Evolutionary conservation across 2,888 invertebrate species (phyloP).

Genomic region (Tortrix viridana): DNA sequence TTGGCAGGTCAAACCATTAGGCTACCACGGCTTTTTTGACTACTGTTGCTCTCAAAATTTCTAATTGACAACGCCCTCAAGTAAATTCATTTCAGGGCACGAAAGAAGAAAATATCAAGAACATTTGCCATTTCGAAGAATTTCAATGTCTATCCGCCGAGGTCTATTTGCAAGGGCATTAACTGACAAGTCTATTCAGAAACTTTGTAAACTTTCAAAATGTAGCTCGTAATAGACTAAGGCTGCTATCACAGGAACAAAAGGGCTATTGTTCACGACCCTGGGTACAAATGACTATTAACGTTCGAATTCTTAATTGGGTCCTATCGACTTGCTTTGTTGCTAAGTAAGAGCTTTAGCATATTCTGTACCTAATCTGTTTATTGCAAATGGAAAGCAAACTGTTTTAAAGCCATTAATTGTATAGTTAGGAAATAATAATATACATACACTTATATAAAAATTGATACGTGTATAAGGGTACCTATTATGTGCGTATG

Average conservation of each 20-base stretch:
- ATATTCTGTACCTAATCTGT: background rate
- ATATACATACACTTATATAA: too few relatives aligned
- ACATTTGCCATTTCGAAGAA: background rate
- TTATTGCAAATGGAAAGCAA: background rate
- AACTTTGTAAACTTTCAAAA: constrained; percentile 65
- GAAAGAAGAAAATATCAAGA: background rate
- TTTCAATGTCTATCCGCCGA: constrained; percentile 19
- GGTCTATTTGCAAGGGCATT: constrained; percentile 69
- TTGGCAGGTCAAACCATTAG: too few relatives aligned
- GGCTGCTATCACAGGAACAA: constrained; percentile 56
- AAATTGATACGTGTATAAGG: too few relatives aligned
- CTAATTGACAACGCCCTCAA: too few relatives aligned
- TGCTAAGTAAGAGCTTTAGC: constrained; percentile 1
- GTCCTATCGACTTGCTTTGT: constrained; percentile 25
- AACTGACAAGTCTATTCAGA: constrained; percentile 68
- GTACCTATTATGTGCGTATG: too few relatives aligned
- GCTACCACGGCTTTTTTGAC: too few relatives aligned
- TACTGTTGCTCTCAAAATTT: background rate
- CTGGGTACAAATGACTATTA: constrained; percentile 55
- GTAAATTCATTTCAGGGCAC: too few relatives aligned
- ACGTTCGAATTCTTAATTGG: constrained; percentile 51
- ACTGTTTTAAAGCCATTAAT: too few relatives aligned
- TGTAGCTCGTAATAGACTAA: constrained; percentile 66
- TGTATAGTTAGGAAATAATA: too few relatives aligned
- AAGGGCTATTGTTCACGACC: constrained; percentile 56